Percentiles rank a stretch among this genome's conserved stretches.
phyloP scores from a whole-genome alignment of 2,888 invertebrate species.

The Agapetus fuscipes region DNA sequence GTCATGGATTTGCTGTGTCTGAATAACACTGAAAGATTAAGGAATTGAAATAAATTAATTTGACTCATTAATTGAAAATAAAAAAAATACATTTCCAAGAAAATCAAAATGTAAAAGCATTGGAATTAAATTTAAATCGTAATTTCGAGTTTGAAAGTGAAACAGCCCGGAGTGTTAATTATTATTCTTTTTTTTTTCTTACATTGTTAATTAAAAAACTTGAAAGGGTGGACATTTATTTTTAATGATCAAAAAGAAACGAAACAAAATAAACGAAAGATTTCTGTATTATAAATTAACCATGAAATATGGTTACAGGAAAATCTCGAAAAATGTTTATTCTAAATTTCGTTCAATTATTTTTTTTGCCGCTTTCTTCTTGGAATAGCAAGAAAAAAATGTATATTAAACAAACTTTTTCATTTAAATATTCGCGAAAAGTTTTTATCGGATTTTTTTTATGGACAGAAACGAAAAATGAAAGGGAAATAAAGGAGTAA shows the following conservation, averaged over 20 bases:
- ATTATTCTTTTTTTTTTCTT: background rate
- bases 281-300: background rate
- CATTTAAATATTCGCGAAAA: slow-evolving; percentile 17
- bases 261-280: background rate
- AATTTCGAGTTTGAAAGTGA: background rate
- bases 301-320: background rate
- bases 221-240: background rate
- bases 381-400: background rate
- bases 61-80: no score
- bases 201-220: background rate
- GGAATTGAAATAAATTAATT: no score
- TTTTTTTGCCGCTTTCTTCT: background rate
- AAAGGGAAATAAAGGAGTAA: slow-evolving; percentile 20
- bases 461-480: slow-evolving; percentile 16
- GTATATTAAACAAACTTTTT: slow-evolving; percentile 10
- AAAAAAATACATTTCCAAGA: no score
- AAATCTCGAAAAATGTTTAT: background rate
- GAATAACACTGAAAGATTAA: no score
- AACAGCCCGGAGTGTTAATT: background rate
- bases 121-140: no score
- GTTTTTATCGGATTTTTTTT: slow-evolving; percentile 15
- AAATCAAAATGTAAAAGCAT: no score
- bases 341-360: background rate
- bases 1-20: no score
- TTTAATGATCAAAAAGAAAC: background rate